Percentiles rank a stretch among this genome's conserved stretches.
Evolutionary conservation across 2,888 invertebrate genomes (phyloP).

Genomic region (Pardosa pseudoannulata): DNA sequence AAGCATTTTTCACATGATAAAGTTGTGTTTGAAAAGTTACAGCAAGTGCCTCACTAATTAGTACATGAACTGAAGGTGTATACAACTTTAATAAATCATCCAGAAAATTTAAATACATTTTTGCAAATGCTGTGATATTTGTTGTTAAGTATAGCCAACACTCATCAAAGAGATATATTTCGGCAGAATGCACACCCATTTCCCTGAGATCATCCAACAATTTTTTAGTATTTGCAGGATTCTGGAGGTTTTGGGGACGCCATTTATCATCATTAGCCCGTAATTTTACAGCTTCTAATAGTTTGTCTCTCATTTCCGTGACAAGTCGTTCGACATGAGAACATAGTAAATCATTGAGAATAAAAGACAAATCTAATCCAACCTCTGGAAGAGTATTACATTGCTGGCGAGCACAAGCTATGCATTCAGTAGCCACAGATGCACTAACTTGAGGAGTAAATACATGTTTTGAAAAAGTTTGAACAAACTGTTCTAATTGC

Average conservation of each 20-base stretch:
- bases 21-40: slow-evolving; percentile 87
- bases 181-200: slow-evolving; percentile 83
- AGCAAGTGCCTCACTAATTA: slow-evolving; percentile 85
- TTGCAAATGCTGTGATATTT: slow-evolving; percentile 88
- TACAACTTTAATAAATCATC: slow-evolving; percentile 87
- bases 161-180: slow-evolving; percentile 83
- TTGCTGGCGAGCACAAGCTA: slow-evolving; percentile 85
- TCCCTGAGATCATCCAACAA: slow-evolving; percentile 85
- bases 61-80: slow-evolving; percentile 80
- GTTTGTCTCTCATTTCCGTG: slow-evolving; percentile 87
- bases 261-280: slow-evolving; percentile 87
- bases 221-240: slow-evolving; percentile 84
- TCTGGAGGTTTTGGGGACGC: slow-evolving; percentile 87
- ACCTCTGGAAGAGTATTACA: slow-evolving; percentile 82
- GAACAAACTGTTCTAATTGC: slow-evolving; percentile 78
- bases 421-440: slow-evolving; percentile 82
- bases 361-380: slow-evolving; percentile 94
- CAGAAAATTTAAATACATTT: slow-evolving; percentile 85
- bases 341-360: slow-evolving; percentile 90
- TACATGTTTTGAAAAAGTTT: slow-evolving; percentile 82
- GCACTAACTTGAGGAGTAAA: slow-evolving; percentile 92
- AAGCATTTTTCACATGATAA: slow-evolving; percentile 81
- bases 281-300: slow-evolving; percentile 88
- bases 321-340: slow-evolving; percentile 86
- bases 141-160: slow-evolving; percentile 86